Conservation (phyloP, 2,797 vertebrate genomes). For the Pangasius mekongensis region DNA sequence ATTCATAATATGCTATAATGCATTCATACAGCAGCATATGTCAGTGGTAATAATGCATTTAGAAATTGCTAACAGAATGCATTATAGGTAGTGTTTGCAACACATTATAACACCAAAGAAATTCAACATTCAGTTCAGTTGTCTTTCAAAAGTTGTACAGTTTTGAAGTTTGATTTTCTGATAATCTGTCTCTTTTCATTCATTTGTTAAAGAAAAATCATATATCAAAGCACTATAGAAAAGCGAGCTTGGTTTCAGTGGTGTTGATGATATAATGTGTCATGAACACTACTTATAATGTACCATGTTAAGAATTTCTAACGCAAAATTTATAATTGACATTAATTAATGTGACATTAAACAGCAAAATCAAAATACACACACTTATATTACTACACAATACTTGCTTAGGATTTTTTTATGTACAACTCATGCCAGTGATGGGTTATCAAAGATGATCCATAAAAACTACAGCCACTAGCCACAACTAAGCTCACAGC, state of each 20-base stretch:
- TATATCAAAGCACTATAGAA: background rate
- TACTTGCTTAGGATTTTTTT: background rate
- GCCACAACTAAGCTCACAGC: background rate
- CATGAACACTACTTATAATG: background rate
- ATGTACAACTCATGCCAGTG: background rate
- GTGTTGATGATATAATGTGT: background rate
- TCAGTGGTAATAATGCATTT: background rate
- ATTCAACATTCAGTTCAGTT: background rate
- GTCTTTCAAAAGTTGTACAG: background rate
- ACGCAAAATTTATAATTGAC: background rate
- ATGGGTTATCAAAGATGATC: background rate
- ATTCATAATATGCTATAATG: background rate
- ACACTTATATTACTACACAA: background rate
- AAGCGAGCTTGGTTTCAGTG: background rate
- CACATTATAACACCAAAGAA: background rate
- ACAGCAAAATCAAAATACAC: background rate
- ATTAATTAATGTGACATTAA: background rate
- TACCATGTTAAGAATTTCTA: background rate
- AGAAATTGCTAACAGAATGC: background rate
- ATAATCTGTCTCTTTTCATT: background rate
- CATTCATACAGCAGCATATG: background rate
- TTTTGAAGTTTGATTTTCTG: background rate
- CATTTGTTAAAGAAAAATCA: background rate
- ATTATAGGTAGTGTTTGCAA: background rate
- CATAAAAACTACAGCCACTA: background rate